Percentiles rank a stretch among this genome's conserved stretches.
Evolutionary conservation across 2,797 vertebrate genomes (phyloP).

Genomic region (Acanthornis magna): DNA sequence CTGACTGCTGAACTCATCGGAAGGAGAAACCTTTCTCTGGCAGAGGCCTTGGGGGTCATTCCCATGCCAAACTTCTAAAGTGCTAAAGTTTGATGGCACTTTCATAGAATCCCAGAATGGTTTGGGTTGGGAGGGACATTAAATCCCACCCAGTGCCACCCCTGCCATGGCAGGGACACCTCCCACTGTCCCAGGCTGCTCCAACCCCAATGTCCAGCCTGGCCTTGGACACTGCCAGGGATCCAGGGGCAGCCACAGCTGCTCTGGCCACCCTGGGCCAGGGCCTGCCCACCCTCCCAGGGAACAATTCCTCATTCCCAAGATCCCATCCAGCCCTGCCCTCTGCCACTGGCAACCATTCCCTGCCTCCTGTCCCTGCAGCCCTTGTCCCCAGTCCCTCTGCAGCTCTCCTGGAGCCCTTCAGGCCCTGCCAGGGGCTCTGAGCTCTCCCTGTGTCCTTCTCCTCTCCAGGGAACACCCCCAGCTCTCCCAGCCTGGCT

Average conservation of each 20-base stretch:
- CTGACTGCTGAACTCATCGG: background rate
- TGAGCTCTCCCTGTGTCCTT: background rate
- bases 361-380: background rate
- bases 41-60: background rate
- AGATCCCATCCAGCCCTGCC: background rate
- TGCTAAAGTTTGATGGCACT: constrained; percentile 31
- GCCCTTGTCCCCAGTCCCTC: background rate
- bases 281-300: background rate
- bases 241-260: background rate
- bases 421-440: background rate
- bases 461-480: background rate
- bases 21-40: background rate
- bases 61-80: background rate
- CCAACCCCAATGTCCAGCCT: background rate
- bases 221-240: background rate
- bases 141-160: fast-evolving
- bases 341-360: background rate
- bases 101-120: fast-evolving
- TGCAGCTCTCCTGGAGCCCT: background rate
- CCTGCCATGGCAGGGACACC: background rate
- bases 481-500: background rate
- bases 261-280: background rate
- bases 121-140: fast-evolving
- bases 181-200: background rate
- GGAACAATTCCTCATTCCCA: background rate